Percentiles rank a stretch among this genome's conserved stretches.
Evolutionary conservation across 2,888 invertebrate genomes (phyloP).

Genomic region (Amphipoea oculea): DNA sequence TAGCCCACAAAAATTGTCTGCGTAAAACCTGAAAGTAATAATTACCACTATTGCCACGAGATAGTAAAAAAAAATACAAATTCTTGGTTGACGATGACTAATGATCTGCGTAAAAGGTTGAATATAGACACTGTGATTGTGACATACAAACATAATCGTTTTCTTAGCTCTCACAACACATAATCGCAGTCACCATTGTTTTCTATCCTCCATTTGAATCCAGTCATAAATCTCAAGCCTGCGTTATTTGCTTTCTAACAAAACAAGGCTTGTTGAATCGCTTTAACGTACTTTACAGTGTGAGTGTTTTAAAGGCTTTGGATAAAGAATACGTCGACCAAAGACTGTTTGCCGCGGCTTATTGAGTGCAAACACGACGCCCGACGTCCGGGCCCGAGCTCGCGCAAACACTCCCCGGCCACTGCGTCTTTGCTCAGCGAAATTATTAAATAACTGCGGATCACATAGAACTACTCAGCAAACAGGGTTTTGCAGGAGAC

Average conservation of each 20-base stretch:
- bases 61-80: conserved; percentile 28
- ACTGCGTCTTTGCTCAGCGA: conserved; percentile 67
- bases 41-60: conserved; percentile 1
- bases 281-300: conserved; percentile 58
- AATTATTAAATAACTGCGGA: conserved; percentile 70
- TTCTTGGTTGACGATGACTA: conserved; percentile 49
- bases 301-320: conserved; percentile 62
- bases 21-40: conserved; percentile 9
- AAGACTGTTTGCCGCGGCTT: conserved; percentile 79
- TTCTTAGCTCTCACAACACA: conserved; percentile 29
- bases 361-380: conserved; percentile 81
- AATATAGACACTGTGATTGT: conserved; percentile 19
- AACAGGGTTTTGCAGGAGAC: conserved; percentile 36
- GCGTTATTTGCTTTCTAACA: conserved; percentile 39
- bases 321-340: conserved; percentile 71
- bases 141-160: conserved; percentile 30
- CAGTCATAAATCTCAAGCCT: conserved; percentile 40
- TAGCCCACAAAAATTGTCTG: neutral
- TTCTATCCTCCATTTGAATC: conserved; percentile 31
- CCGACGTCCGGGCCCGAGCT: conserved; percentile 56
- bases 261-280: conserved; percentile 54
- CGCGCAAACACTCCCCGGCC: conserved; percentile 69
- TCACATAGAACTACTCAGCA: conserved; percentile 56
- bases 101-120: conserved; percentile 35
- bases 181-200: conserved; percentile 42